Evolutionary conservation across 2,113 vertebrate genomes (phyloP).

Genomic region (Lepus europaeus): DNA sequence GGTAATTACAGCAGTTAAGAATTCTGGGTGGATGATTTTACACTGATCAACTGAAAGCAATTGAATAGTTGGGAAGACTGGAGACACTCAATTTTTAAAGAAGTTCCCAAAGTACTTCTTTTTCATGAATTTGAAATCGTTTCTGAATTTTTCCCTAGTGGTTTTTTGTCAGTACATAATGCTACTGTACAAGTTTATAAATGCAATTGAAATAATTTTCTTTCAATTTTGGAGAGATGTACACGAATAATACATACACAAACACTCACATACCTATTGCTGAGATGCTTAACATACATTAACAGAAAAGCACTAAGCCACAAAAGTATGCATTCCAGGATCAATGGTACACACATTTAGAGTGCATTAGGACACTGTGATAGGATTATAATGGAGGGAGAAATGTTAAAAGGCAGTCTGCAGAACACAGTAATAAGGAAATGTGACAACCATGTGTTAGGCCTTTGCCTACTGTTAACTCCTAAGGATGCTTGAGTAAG

Average conservation of each 20-base stretch:
- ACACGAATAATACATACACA: conserved; percentile 35
- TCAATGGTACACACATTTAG: neutral
- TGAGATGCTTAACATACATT: conserved; percentile 49
- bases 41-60: neutral
- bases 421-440: conserved; percentile 74
- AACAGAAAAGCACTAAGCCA: conserved; percentile 71
- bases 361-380: neutral
- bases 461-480: conserved; percentile 74
- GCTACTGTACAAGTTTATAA: neutral
- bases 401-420: conserved; percentile 79
- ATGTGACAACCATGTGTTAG: conserved; percentile 66
- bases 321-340: conserved; percentile 3
- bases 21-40: neutral
- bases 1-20: neutral
- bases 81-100: neutral
- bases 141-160: conserved; percentile 41
- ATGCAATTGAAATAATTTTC: neutral
- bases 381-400: neutral
- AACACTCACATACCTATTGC: conserved; percentile 28
- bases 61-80: neutral
- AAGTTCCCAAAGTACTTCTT: neutral
- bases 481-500: conserved; percentile 73
- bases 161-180: neutral
- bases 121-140: neutral
- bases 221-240: conserved; percentile 25